Base-by-base conservation (phyloP, 2,113 vertebrate species). In the Oxygymnocypris stewartii region DNA sequence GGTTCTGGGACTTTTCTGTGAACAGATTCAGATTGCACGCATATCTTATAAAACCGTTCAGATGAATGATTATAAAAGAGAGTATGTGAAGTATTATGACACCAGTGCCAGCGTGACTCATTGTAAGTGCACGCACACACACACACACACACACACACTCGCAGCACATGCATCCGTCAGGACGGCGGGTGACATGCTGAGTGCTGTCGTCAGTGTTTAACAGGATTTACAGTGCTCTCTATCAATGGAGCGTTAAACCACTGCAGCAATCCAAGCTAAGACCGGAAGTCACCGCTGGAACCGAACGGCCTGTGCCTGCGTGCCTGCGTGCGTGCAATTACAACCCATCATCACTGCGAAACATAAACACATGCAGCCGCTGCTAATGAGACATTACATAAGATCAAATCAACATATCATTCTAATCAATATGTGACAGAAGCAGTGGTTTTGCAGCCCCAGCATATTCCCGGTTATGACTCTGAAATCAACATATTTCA, bases 171-270 rank as follows among this genome's bases (percentile, higher is more conserved):
- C 11, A n/a, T n/a, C n/a, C 28, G 35, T 82, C 31, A 76, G 57
- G 79, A 65, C 47, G n/a, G 49, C 31, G 49, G n/a, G 54, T 74
- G 79, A 65, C 80, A 71, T 37, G 28, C 44, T 2, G 51, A 57
- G 76, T 79, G 77, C 42, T 87, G 73, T 74, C 49, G 5, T 49
- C 84, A 61, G 84, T 61, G 82, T 84, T 65, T 84, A 82, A 73
- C 77, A 40, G 82, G 85, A 84, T 82, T 85, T 88, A 51, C 37
- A 37, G 63, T 28, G 25, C 42, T 74, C 59, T 65, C 67, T 35
- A 78, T 54, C 18, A 86, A 73, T 83, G 84, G 23, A 67, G 69
- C 71, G n/a, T 82, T 82, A 82, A 82, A 85, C 73, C 37, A 25
- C 79, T 14, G 28, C 71, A 75, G 40, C 85, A 54, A 78, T 84